phyloP scores from a whole-genome alignment of 1,140 invertebrate species.

The Uloborus diversus region DNA sequence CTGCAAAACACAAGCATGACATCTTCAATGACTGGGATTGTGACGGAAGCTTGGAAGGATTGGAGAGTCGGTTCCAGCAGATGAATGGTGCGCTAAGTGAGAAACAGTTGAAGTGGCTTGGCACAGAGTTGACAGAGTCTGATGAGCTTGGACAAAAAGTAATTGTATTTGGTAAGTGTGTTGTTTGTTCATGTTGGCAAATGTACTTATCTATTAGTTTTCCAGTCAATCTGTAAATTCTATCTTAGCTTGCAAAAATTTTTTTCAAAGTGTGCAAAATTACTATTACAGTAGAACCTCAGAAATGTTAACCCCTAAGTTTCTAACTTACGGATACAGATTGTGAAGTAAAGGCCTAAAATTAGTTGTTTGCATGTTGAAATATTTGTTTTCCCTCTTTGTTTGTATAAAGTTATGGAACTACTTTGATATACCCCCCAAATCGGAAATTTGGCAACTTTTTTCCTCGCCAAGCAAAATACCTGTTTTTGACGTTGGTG shows the following conservation, averaged over 20 bases:
- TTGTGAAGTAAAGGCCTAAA: not conserved
- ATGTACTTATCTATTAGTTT: not conserved
- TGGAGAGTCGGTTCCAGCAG: slow-evolving; percentile 61
- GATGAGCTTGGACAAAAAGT: slow-evolving; percentile 58
- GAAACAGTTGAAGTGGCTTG: slow-evolving; percentile 63
- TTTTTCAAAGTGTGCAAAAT: not conserved
- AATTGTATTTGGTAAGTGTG: slow-evolving; percentile 60
- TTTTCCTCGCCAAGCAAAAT: no score
- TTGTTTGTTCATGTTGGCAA: not conserved
- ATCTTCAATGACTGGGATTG: slow-evolving; percentile 62
- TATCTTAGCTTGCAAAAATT: not conserved
- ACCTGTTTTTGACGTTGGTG: no score
- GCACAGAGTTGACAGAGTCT: slow-evolving; percentile 60
- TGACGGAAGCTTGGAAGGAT: slow-evolving; percentile 58
- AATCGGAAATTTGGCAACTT: no score
- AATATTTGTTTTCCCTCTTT: no score
- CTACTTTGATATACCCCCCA: no score
- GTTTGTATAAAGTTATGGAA: no score
- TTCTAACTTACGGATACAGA: not conserved
- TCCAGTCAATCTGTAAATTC: not conserved
- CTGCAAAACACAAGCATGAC: slow-evolving; percentile 61
- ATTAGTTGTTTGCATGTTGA: no score
- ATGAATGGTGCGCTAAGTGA: slow-evolving; percentile 64
- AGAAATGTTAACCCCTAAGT: not conserved
- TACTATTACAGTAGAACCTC: not conserved